Evolutionary conservation across 2,113 vertebrate species (phyloP), one percentile per base, ranked within the genome.

Genomic region (Lycaon pictus): DNA sequence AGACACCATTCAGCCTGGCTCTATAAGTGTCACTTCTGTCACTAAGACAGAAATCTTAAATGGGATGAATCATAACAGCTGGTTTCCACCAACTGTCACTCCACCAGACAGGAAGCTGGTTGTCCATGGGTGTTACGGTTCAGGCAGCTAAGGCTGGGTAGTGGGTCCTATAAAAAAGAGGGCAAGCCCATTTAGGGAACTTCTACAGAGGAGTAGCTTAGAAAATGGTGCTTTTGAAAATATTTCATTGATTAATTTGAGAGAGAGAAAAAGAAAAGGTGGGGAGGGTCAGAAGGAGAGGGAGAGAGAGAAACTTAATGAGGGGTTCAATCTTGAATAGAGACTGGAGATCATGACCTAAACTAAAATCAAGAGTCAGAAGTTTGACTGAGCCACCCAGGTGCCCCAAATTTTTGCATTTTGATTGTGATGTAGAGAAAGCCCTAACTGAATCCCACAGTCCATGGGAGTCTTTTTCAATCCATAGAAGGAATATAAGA

Each of bases 41-140:
- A 96, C 96, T 43, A 96, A 95, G 35, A 55, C 93, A 93, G 63
- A 93, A 96, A 90, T 90, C 90, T 96, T 89, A 97, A 94, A 83
- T 71, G 69, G 69, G 55, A 93, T 97, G 97, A 98, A 97, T 98
- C 90, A 88, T 92, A 96, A 96, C 92, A 97, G 92, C 96, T 97
- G 93, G 62, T 93, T 95, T 83, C 62, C 35, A 90, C 95, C 84
- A 91, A 94, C 55, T 43, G 67, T 51, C 89, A 84, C 43, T 77
- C 51, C 1, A 91, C 55, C 56, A 92, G 58, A 84, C 90, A 96
- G 89, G 96, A 97, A 98, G 48, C 63, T 93, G 58, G 19, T 72
- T 95, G 86, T 89, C 96, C 91, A 11, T 15, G 22, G 23, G 37
- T 74, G 71, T 79, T 60, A 86, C 86, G 25, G 35, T 72, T 84